Base-by-base conservation (phyloP, 1,140 invertebrate species). In the Philopotamus ludificatus region DNA sequence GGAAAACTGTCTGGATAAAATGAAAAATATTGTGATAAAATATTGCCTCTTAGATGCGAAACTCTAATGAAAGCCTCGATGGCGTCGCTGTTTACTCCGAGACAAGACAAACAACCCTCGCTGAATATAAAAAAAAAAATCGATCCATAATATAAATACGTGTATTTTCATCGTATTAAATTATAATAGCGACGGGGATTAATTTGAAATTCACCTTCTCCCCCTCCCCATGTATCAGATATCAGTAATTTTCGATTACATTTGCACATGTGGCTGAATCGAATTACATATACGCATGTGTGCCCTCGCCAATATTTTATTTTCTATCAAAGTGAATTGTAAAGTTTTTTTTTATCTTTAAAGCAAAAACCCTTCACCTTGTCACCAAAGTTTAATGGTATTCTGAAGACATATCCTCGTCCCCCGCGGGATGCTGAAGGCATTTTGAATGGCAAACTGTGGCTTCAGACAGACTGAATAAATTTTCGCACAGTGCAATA, bases 21-120 rank as follows among this genome's bases (percentile, higher is more conserved):
- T 68, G 67, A 65, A 68, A 68, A 65, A 65, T 62, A 65, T 65
- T 58, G 62, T 65, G 45, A 68, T 68, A 63, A 68, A 68, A 65
- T 68, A 68, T 68, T 63, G 64, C 67, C 42, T 26, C 55, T 58
- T 53, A 49, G 51, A 57, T 20, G 62, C 45, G 49, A 44, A 22
- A 16, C 34, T 55, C 50, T 68, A 65, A 68, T 68, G 67, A 68
- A 68, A 65, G 34, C 58, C 23, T 49, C 28, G 28, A 34, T n/a
- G 51, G 51, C 51, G 51, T 34, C 51, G 15, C 28, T 47, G 10
- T 47, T 47, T 47, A n/a, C 44, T 34, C 28, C 12, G 28, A n/a
- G n/a, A n/a, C 28, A 34, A 34, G 4, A 34, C 28, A 34, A 34
- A 34, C 28, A 34, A 12, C n/a, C n/a, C n/a, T n/a, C n/a, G 28